These are phyloP conservation scores for Nasua narica DNA, from an alignment of 2,797 vertebrate species.

Conservation along the genomic window DNA sequence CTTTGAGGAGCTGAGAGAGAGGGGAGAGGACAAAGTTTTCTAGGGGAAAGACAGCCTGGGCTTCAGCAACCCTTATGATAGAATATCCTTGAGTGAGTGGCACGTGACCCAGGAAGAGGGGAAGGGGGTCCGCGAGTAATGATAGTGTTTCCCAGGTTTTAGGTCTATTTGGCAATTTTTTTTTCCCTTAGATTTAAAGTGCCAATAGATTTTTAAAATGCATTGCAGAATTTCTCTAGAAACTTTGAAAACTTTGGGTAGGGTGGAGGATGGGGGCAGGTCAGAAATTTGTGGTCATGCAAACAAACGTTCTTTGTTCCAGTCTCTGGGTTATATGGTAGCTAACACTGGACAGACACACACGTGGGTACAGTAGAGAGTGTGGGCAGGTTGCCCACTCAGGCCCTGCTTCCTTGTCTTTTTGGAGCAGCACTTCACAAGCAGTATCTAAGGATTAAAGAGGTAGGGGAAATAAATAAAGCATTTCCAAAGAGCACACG, in stretches of 20 bases:
- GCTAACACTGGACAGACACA: background rate
- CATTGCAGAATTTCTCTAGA: background rate
- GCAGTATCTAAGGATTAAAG: background rate
- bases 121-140: too few species aligned
- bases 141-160: background rate
- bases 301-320: background rate
- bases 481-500: background rate
- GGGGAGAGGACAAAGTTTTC: background rate
- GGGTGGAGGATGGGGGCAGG: background rate
- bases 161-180: background rate
- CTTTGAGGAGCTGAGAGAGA: background rate
- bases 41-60: background rate
- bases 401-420: background rate
- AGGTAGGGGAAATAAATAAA: background rate
- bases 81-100: background rate
- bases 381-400: background rate
- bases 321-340: background rate
- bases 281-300: background rate
- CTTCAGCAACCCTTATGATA: background rate
- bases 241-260: background rate
- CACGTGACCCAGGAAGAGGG: background rate
- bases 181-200: background rate
- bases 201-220: background rate
- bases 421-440: background rate
- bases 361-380: background rate